Evolutionary conservation across 2,113 vertebrate genomes (phyloP), one percentile per base, ranked within the genome.

Genomic region (Atractosteus spatula): DNA sequence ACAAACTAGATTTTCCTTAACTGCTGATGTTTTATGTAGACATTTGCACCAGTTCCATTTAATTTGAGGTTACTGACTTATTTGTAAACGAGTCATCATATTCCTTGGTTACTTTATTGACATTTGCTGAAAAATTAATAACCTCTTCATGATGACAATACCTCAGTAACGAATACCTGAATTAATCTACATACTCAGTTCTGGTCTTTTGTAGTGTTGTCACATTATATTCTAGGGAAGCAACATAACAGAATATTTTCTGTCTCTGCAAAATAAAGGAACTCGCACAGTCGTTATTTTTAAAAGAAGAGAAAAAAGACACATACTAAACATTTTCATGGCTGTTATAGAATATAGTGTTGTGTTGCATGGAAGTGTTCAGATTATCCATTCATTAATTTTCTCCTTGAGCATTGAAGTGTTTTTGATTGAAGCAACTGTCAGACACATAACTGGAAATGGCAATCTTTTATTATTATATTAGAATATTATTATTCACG

Each of bases 111-210:
- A 62, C 56, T 71, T 66, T 41, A 66, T 66, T 45, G 59, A 62
- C 57, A 17, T 51, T 47, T 71, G 16, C 11, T 62, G 13, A 62
- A 41, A 62, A 47, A 17, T 62, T 17, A 62, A 43, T 57, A 71
- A 62, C 62, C 61, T 62, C 51, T 10, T 62, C 41, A 54, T 61
- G 42, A 62, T 47, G 41, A 55, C 56, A 8, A 74, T 74, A 74
- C 73, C 73, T 74, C 73, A 74, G n/a, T 69, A 41, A 69, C 12
- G 42, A 68, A 51, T 68, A 68, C 45, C 66, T 68, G 66, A 54
- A 55, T 68, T 8, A 54, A 68, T 68, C 6, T 17, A 59, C 13
- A 12, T 59, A n/a, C 56, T 59, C 7, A 12, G 56, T 12, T 12
- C 56, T 59, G 56, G 1, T n/a, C 3, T 29, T 29, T 29, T 29